Evolutionary conservation across 2,888 invertebrate genomes (phyloP).

Genomic region (Cecidostiba fungosa): DNA sequence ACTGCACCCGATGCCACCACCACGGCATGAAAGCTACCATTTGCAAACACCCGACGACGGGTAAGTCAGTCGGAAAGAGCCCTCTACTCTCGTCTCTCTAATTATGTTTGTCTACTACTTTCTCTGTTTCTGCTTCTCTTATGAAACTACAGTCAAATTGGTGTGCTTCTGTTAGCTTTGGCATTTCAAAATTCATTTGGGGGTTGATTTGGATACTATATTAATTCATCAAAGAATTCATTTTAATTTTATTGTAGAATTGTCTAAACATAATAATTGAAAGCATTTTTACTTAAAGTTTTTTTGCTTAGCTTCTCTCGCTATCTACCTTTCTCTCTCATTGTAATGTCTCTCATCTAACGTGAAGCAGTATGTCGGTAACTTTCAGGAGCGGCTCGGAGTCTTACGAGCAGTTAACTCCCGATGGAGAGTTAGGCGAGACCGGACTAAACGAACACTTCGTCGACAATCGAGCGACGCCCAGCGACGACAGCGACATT

Average conservation of each 20-base stretch:
- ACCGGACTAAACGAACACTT: constrained; percentile 77
- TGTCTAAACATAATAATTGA: not conserved
- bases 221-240: not conserved
- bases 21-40: constrained; percentile 90
- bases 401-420: constrained; percentile 83
- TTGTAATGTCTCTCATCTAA: constrained; percentile 72
- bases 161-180: not conserved
- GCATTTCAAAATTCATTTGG: not conserved
- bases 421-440: constrained; percentile 79
- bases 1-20: constrained; percentile 87
- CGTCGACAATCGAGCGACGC: constrained; percentile 78
- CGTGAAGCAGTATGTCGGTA: constrained; percentile 80
- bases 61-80: constrained; percentile 76
- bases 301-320: not conserved
- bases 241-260: not conserved
- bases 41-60: constrained; percentile 83
- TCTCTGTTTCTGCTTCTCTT: not conserved
- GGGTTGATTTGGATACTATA: not conserved
- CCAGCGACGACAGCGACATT: constrained; percentile 87
- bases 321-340: constrained; percentile 11
- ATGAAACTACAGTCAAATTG: not conserved
- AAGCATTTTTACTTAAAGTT: no score
- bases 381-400: constrained; percentile 81
- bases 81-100: not conserved
- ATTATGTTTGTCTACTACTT: not conserved